Conservation (phyloP, 1,140 invertebrate species). For the Apis florea region DNA sequence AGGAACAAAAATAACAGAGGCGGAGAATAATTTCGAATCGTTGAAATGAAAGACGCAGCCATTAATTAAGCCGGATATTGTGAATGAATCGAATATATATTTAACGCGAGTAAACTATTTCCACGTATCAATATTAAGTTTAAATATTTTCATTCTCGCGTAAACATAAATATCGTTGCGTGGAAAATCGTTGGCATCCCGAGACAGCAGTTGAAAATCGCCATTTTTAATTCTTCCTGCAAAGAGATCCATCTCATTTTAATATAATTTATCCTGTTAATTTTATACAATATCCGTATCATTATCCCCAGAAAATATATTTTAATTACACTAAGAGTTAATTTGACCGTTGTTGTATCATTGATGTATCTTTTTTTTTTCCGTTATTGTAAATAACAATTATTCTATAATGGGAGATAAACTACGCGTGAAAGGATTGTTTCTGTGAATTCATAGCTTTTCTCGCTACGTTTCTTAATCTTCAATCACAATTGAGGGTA, state of each 20-base stretch:
- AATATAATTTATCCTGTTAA: slow-evolving; percentile 38
- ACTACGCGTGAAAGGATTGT: not conserved
- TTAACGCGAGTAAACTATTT: not conserved
- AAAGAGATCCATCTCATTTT: not conserved
- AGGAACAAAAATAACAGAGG: not conserved
- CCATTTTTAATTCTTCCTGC: not conserved
- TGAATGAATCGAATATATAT: not conserved
- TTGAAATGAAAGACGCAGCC: not conserved
- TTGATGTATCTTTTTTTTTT: not conserved
- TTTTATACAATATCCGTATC: slow-evolving; percentile 2
- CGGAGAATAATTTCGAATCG: not conserved
- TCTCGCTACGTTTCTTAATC: not conserved
- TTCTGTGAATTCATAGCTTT: not conserved
- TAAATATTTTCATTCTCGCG: slow-evolving; percentile 12
- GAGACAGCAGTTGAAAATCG: not conserved
- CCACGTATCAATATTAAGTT: not conserved
- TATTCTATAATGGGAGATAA: slow-evolving; percentile 16
- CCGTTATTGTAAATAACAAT: slow-evolving; percentile 26
- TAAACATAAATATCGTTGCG: not conserved
- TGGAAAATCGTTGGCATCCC: not conserved
- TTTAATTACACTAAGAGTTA: slow-evolving; percentile 33
- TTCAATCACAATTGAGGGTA: not conserved
- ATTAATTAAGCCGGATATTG: slow-evolving; percentile 8
- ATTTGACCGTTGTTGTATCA: slow-evolving; percentile 13
- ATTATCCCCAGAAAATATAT: slow-evolving; percentile 24